These are phyloP conservation scores for Pegoplata infirma DNA, from an alignment of 2,888 invertebrate genomes.

Conservation along the genomic window DNA sequence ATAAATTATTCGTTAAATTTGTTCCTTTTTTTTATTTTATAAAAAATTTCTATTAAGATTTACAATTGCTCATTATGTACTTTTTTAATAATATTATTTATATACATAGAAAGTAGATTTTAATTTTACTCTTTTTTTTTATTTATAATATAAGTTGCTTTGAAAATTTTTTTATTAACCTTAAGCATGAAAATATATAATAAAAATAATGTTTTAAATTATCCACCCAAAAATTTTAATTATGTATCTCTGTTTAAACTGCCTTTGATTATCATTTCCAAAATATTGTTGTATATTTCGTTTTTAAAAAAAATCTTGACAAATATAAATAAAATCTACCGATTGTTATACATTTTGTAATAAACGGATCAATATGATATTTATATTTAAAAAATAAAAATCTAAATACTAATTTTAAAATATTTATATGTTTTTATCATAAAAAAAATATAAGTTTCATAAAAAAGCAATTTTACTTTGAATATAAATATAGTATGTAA, in stretches of 20 bases:
- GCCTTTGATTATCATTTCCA: slow-evolving; percentile 28
- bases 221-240: neutral
- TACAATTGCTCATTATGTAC: neutral
- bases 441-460: neutral
- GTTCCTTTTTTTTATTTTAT: neutral
- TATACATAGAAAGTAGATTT: neutral
- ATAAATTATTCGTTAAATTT: neutral
- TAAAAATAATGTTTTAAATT: neutral
- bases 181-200: neutral
- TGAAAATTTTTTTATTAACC: neutral
- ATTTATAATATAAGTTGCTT: neutral
- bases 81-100: neutral
- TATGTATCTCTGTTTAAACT: slow-evolving; percentile 3
- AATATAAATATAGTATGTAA: neutral
- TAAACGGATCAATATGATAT: slow-evolving; percentile 41
- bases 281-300: neutral
- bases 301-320: neutral
- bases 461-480: slow-evolving; percentile 8
- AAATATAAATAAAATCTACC: neutral
- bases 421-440: slow-evolving; percentile 6
- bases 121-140: neutral
- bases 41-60: neutral
- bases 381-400: neutral
- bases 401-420: slow-evolving; percentile 3
- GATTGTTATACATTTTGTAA: slow-evolving; percentile 7